These are phyloP conservation scores for Andrena fulva DNA, from an alignment of 2,888 invertebrate genomes.

Conservation along the genomic window DNA sequence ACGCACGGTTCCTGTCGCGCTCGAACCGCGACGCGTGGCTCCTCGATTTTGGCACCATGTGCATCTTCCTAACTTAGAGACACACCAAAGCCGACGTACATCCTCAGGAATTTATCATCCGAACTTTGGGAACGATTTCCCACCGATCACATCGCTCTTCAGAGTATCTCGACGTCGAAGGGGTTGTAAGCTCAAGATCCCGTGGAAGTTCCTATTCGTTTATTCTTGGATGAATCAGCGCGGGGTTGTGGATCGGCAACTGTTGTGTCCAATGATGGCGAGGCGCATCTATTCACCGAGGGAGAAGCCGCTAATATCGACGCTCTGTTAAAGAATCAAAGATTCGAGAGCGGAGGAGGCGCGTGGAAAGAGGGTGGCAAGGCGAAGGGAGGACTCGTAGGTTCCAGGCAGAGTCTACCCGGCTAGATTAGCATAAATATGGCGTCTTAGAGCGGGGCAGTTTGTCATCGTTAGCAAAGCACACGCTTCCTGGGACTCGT, in stretches of 20 bases:
- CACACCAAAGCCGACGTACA: constrained; percentile 16
- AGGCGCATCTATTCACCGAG: too few relatives aligned
- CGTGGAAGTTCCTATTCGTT: too few relatives aligned
- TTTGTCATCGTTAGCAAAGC: constrained; percentile 85
- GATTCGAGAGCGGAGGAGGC: background rate
- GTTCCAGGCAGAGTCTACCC: constrained; percentile 70
- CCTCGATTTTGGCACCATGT: background rate
- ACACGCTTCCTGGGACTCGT: constrained; percentile 84
- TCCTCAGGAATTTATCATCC: constrained; percentile 17
- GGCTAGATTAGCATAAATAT: constrained; percentile 84
- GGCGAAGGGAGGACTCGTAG: constrained; percentile 51
- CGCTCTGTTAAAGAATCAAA: background rate
- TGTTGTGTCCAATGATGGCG: too few relatives aligned
- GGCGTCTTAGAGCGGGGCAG: constrained; percentile 84
- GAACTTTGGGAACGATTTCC: background rate
- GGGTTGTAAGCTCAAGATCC: too few relatives aligned
- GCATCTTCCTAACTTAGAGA: background rate
- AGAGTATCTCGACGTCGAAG: background rate
- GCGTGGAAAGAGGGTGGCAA: background rate
- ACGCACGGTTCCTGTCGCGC: constrained; percentile 72
- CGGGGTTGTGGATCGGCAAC: too few relatives aligned
- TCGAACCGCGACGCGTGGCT: constrained; percentile 45
- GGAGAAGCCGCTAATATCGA: background rate
- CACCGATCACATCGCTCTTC: constrained; percentile 2
- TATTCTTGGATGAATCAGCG: too few relatives aligned